Conservation (phyloP, 2,113 vertebrate genomes). For the Chaetorhynchus papuensis region DNA sequence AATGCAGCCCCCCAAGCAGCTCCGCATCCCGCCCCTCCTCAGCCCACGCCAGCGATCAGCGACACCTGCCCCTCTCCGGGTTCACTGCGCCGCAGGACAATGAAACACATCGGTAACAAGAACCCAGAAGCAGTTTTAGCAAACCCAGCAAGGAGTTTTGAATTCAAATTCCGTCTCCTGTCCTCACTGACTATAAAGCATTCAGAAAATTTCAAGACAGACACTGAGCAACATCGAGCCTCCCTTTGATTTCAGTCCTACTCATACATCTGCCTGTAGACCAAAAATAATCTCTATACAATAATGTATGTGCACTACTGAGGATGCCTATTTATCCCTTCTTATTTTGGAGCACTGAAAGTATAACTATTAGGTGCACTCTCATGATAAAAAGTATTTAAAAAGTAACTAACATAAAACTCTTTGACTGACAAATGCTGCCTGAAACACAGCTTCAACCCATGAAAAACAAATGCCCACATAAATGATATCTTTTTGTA, state of each 20-base stretch:
- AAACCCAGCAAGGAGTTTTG: not conserved
- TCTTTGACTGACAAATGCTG: not conserved
- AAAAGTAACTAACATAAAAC: not conserved
- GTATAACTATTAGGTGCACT: not conserved
- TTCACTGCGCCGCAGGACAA: not conserved
- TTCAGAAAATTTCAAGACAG: not conserved
- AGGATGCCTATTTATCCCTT: not conserved
- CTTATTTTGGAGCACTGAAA: not conserved
- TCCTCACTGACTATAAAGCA: not conserved
- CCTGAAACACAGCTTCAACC: not conserved
- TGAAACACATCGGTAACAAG: not conserved
- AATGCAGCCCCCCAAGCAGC: not conserved
- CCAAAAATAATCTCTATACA: not conserved
- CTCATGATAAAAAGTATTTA: not conserved
- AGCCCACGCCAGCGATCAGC: accelerated
- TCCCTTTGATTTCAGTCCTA: not conserved
- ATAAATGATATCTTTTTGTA: not conserved
- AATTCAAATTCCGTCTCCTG: not conserved
- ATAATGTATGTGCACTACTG: accelerated
- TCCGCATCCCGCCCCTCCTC: accelerated
- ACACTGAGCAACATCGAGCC: not conserved
- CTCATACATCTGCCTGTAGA: not conserved
- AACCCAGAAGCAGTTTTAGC: not conserved
- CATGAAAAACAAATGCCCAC: not conserved
- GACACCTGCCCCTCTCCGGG: accelerated